phyloP scores from a whole-genome alignment of 2,797 vertebrate species.

The Mycteria americana region DNA sequence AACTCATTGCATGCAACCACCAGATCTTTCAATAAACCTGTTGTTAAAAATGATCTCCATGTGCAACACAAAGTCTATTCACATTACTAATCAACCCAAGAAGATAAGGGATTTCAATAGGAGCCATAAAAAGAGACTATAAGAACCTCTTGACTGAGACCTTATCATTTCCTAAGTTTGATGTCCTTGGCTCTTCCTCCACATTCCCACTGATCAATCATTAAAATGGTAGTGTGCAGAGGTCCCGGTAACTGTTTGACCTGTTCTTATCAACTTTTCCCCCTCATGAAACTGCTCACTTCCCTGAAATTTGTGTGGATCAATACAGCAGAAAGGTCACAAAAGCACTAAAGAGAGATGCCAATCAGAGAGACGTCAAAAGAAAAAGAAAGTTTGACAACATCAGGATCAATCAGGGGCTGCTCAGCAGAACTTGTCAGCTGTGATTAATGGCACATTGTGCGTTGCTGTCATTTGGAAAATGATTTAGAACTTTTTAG shows the following conservation, averaged over 20 bases:
- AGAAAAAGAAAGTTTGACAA: slow-evolving; percentile 67
- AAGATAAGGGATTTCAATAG: neutral
- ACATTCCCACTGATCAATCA: neutral
- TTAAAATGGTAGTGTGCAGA: neutral
- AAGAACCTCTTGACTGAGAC: neutral
- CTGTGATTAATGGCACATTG: slow-evolving; percentile 49
- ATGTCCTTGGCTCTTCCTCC: neutral
- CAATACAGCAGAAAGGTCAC: slow-evolving; percentile 58
- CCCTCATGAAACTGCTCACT: neutral
- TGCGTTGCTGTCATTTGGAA: slow-evolving; percentile 12
- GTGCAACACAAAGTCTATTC: neutral
- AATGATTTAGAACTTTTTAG: slow-evolving; percentile 2
- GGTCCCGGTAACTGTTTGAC: neutral
- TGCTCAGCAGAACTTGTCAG: slow-evolving; percentile 51
- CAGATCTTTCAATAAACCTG: neutral
- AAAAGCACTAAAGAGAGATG: slow-evolving; percentile 40
- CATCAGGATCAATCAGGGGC: slow-evolving; percentile 55
- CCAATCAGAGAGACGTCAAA: slow-evolving; percentile 43
- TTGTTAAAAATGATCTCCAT: rapidly evolving
- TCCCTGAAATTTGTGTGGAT: slow-evolving; percentile 16
- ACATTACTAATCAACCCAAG: neutral
- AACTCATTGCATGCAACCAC: neutral
- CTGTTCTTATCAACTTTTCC: slow-evolving; percentile 28
- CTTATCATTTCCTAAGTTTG: neutral
- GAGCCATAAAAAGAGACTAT: neutral